These are phyloP conservation scores for Cranoglanis bouderius DNA, from an alignment of 2,113 vertebrate genomes.

Conservation along the genomic window DNA sequence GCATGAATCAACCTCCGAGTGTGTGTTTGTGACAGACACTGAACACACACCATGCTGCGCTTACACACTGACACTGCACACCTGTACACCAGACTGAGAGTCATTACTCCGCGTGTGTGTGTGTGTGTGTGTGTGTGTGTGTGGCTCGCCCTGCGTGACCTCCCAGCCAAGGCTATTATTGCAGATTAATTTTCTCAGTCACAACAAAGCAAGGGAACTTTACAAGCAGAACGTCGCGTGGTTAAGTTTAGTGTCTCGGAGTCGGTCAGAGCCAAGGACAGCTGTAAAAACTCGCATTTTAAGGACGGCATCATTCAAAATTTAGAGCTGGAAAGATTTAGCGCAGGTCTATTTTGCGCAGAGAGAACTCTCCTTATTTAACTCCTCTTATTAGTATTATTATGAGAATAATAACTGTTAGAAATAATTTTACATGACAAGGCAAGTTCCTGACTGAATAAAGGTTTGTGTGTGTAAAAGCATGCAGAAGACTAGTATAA, in stretches of 20 bases:
- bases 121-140: constrained; percentile 6
- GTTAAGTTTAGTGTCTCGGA: constrained; percentile 10
- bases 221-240: constrained; percentile 2
- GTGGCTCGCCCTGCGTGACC: not conserved
- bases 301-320: constrained; percentile 13
- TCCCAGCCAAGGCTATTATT: constrained; percentile 28
- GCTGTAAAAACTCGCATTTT: constrained; percentile 17
- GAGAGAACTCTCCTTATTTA: not conserved
- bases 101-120: constrained; percentile 1
- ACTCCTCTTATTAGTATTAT: not conserved
- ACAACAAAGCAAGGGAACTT: constrained; percentile 8
- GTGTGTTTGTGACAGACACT: not conserved
- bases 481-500: not conserved
- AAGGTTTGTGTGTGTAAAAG: not conserved
- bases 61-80: not conserved
- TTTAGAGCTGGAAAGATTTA: constrained; percentile 12
- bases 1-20: constrained; percentile 34
- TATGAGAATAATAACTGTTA: not conserved
- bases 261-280: constrained; percentile 19
- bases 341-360: not conserved
- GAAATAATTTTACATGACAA: not conserved
- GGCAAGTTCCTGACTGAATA: not conserved
- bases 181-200: constrained; percentile 7
- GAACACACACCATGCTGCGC: not conserved
- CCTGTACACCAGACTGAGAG: constrained; percentile 10